Conservation (phyloP, 2,888 invertebrate species). For the Drosophila crucigera region DNA sequence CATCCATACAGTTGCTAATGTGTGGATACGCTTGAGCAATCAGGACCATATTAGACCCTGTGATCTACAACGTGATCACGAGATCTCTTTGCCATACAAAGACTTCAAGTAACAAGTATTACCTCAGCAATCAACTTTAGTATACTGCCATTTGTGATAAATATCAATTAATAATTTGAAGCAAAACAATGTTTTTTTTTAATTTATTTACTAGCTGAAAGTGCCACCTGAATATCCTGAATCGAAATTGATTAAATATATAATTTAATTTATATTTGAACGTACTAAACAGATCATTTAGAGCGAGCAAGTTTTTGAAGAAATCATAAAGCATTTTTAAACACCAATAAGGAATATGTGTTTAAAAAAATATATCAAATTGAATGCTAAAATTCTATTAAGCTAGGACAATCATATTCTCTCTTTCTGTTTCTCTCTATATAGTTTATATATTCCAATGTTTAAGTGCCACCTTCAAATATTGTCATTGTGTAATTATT, state of each 20-base stretch:
- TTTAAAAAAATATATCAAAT: neutral
- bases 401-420: neutral
- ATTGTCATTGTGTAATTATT: neutral
- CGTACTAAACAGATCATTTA: neutral
- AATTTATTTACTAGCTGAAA: neutral
- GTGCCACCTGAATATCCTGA: neutral
- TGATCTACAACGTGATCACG: slow-evolving; percentile 70
- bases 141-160: slow-evolving; percentile 44
- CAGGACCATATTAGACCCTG: slow-evolving; percentile 91
- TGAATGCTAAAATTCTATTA: neutral
- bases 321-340: neutral
- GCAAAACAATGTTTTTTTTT: neutral
- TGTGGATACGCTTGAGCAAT: slow-evolving; percentile 94
- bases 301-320: neutral
- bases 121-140: slow-evolving; percentile 16
- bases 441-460: neutral
- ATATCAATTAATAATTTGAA: slow-evolving; percentile 5
- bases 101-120: slow-evolving; percentile 52
- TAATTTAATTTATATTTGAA: neutral
- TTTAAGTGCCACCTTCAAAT: neutral
- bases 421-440: neutral
- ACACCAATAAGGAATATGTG: neutral
- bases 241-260: neutral
- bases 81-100: slow-evolving; percentile 68
- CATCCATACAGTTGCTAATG: slow-evolving; percentile 90